A percentile compares a stretch with the other conserved stretches of the same genome.
phyloP scores from a whole-genome alignment of 1,140 invertebrate species.

The Zophobas morio region DNA sequence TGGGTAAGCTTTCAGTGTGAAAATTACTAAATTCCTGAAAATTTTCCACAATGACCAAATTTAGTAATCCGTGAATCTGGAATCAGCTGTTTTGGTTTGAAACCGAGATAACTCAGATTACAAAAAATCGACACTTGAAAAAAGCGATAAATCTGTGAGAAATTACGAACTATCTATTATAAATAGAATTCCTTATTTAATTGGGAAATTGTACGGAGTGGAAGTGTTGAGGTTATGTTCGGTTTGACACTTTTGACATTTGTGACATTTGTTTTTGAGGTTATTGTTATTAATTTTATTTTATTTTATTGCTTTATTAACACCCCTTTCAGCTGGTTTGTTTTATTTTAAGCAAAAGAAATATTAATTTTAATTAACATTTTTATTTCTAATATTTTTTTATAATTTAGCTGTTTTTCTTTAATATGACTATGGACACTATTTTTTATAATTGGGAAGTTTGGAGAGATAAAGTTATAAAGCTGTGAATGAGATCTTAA shows the following conservation, averaged over 20 bases:
- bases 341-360: no score
- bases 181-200: no score
- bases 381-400: no score
- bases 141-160: constrained; percentile 1
- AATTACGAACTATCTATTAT: neutral
- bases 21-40: constrained; percentile 15
- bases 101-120: constrained; percentile 15
- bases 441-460: no score
- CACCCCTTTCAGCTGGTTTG: no score
- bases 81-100: constrained; percentile 36
- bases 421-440: no score
- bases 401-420: no score
- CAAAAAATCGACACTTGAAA: neutral
- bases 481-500: no score
- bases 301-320: neutral
- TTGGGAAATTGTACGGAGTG: no score
- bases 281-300: neutral
- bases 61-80: constrained; percentile 48
- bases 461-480: no score
- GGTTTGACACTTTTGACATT: constrained; percentile 3
- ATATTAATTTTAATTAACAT: no score
- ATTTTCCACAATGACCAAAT: constrained; percentile 50
- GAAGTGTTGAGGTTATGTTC: neutral
- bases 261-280: constrained; percentile 6
- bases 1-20: constrained; percentile 49